phyloP scores from a whole-genome alignment of 2,888 invertebrate species.

The Harmothoe impar region DNA sequence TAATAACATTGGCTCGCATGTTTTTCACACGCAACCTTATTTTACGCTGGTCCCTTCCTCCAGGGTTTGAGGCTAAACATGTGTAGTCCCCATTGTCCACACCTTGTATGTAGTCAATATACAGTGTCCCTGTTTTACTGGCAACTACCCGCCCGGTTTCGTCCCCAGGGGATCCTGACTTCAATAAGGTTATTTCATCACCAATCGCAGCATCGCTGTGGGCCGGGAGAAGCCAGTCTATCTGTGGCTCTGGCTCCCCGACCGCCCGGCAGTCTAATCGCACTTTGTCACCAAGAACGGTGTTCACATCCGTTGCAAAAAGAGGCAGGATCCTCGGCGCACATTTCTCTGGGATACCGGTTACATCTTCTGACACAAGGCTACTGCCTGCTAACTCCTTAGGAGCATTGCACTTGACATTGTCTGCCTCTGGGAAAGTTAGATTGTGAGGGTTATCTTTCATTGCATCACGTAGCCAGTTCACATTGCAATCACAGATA shows the following conservation, averaged over 20 bases:
- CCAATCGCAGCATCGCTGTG: slow-evolving; percentile 2
- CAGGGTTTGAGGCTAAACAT: slow-evolving; percentile 68
- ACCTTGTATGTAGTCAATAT: slow-evolving; percentile 67
- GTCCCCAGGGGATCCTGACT: slow-evolving; percentile 62
- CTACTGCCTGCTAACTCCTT: neutral
- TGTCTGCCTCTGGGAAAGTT: slow-evolving; percentile 36
- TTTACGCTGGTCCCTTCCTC: slow-evolving; percentile 61
- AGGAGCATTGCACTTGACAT: slow-evolving; percentile 48
- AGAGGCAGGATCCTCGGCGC: slow-evolving; percentile 68
- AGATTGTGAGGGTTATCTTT: slow-evolving; percentile 20
- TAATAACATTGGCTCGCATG: slow-evolving; percentile 67
- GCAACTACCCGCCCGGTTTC: slow-evolving; percentile 44
- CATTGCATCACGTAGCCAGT: slow-evolving; percentile 69
- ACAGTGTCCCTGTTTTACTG: slow-evolving; percentile 63
- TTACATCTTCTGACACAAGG: neutral
- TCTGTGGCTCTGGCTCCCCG: slow-evolving; percentile 68
- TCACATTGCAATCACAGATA: slow-evolving; percentile 84
- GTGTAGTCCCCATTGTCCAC: slow-evolving; percentile 69
- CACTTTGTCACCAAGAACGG: slow-evolving; percentile 65
- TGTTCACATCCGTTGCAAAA: slow-evolving; percentile 56
- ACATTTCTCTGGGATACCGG: slow-evolving; percentile 61
- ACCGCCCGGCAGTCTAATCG: slow-evolving; percentile 68
- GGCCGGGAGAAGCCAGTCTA: slow-evolving; percentile 68
- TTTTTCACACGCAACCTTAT: slow-evolving; percentile 67
- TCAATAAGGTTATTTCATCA: slow-evolving; percentile 58